Base-by-base conservation (phyloP, 2,888 invertebrate species). In the Drosophila trichaetosa region DNA sequence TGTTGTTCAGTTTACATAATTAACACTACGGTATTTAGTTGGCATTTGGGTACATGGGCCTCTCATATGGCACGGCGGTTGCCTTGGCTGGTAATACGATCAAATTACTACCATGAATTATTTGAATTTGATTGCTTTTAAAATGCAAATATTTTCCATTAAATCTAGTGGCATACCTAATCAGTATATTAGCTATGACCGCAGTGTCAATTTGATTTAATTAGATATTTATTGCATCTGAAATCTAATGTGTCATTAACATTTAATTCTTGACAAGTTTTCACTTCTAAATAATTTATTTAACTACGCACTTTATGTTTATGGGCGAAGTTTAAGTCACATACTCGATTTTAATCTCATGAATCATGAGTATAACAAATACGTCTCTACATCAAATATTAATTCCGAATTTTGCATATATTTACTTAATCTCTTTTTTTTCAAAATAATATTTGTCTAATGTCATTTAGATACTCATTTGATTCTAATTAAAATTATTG, bases 11-110 rank as follows among this genome's bases (percentile, higher is more conserved):
- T 56, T 86, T 80, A 71, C 73, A 76, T 82, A 86, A 83, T 88
- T 82, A 86, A 85, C 83, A 74, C 49, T 56, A 69, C 71, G 66
- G 67, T 83, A 72, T 75, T 80, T 83, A 69, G 83, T 79, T 69
- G 63, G 62, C 65, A 73, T 29, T 51, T 34, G 7, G 21, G 33
- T 52, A n/a, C 31, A 40, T 38, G 38, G 21, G 7, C 21, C 21
- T 29, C 29, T 59, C 18, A 36, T 48, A 27, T 57, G 29, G 34
- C 11, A 16, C 6, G 34, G 42, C 33, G 49, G 58, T 48, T 69
- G 34, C 53, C 56, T 49, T 53, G 42, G 33, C 24, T 11, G 54
- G 29, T 40, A 79, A 67, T 64, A 16, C 46, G 40, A 62, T 65
- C 49, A 65, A 72, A 72, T 65, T 60, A 49, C 48, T 27, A 53